Evolutionary conservation across 2,797 vertebrate species (phyloP).

Genomic region (Clarias laeviceps): DNA sequence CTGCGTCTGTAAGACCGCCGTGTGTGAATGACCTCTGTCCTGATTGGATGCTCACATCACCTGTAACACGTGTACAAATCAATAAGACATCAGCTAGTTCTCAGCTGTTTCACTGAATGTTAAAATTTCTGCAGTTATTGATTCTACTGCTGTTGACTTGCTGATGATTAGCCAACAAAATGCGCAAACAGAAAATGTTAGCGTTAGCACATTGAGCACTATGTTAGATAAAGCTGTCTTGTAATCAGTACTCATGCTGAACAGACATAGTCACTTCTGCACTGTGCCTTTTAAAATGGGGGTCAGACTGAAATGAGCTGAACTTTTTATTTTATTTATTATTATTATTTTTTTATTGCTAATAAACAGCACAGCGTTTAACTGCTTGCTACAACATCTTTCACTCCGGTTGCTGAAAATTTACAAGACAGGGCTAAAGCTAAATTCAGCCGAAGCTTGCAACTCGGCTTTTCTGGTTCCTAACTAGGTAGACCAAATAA

Average conservation of each 20-base stretch:
- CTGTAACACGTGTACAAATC: neutral
- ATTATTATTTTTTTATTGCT: neutral
- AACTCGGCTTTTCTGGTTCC: neutral
- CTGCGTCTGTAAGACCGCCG: neutral
- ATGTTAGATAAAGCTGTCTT: neutral
- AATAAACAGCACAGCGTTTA: neutral
- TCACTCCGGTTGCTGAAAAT: neutral
- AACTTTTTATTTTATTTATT: neutral
- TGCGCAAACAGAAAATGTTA: neutral
- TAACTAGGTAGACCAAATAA: neutral
- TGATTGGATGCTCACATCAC: conserved; percentile 5
- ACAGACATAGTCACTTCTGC: neutral
- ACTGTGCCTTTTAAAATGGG: neutral
- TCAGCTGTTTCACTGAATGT: neutral
- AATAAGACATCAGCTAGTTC: neutral
- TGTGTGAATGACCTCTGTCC: neutral
- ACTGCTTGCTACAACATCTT: neutral
- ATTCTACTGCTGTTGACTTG: neutral
- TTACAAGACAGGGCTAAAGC: neutral
- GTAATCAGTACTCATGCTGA: neutral
- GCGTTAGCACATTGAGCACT: neutral
- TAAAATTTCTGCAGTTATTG: neutral
- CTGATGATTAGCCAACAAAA: neutral
- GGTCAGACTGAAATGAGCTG: neutral
- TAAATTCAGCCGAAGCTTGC: neutral